Evolutionary conservation across 2,797 vertebrate species (phyloP), one percentile per base, ranked within the genome.

Genomic region (Leptodactylus fallax): DNA sequence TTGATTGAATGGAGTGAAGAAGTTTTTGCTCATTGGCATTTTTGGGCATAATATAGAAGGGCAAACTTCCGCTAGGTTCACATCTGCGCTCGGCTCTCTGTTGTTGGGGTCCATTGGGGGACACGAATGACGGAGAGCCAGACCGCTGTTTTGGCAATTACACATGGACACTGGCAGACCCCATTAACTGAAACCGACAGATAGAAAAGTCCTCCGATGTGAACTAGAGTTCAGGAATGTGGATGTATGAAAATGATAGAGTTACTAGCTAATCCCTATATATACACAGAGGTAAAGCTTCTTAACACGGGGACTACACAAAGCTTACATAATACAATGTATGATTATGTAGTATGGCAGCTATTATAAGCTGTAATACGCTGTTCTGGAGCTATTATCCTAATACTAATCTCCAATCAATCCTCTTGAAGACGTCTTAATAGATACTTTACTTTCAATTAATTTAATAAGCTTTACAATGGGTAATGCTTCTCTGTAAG

Each of bases 361-460:
- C 79, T 47, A 45, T 80, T 80, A 27, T 51, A 81, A 79, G 51
- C 53, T 17, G 14, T 49, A 67, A 82, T 51, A 67, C 51, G 61
- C 61, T 49, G 12, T 65, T 51, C 17, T 47, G 19, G 21, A 67
- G 80, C 63, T 49, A 82, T 67, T 82, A 82, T 80, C 56, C n/a
- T 63, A 82, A 65, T 60, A 82, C 11, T 3, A n/a, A 82, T 82
- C 51, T 53, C 61, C 25, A 19, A 82, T 82, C 80, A 82, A 82
- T 82, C 80, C 80, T 19, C 13, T 67, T 51, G 3, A 12, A 53
- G 80, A 82, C 80, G 53, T 27, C 47, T 82, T 82, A 82, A 67
- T 67, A 82, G 80, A 82, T 82, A 53, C 45, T 82, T 67, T 67
- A 49, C 61, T 51, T 67, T 67, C n/a, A 25, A 67, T 82, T 67